Conservation (phyloP, 2,888 invertebrate species). For the Aspidiotus rigidus region DNA sequence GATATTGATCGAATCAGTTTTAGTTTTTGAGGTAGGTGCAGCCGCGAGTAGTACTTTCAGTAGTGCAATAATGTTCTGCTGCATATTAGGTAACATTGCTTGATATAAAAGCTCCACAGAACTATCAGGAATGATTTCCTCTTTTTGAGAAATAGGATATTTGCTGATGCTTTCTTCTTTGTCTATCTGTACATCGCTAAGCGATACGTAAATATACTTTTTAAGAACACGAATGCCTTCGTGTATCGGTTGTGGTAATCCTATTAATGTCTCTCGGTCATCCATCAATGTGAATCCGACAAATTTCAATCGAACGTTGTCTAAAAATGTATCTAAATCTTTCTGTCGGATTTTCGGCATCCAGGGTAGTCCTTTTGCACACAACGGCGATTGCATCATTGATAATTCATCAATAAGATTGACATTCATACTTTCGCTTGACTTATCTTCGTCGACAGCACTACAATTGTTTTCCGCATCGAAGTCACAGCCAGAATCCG, state of each 20-base stretch:
- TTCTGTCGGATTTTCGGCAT: conserved; percentile 88
- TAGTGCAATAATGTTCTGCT: conserved; percentile 95
- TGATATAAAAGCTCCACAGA: conserved; percentile 83
- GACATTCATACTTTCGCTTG: background rate
- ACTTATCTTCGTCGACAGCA: background rate
- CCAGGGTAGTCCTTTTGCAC: conserved; percentile 70
- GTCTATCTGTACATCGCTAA: conserved; percentile 84
- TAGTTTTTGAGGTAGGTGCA: conserved; percentile 97
- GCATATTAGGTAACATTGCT: conserved; percentile 89
- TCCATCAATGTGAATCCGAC: conserved; percentile 79
- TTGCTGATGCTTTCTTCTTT: conserved; percentile 83
- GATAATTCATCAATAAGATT: background rate
- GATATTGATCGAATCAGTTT: conserved; percentile 95
- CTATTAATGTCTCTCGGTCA: conserved; percentile 82
- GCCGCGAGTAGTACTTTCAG: conserved; percentile 94
- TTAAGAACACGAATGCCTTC: conserved; percentile 87
- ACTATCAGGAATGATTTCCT: conserved; percentile 67
- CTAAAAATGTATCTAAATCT: conserved; percentile 86
- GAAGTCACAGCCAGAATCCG: background rate
- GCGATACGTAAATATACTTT: conserved; percentile 85
- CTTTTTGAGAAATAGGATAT: conserved; percentile 79
- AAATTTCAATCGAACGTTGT: conserved; percentile 86
- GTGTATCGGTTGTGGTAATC: conserved; percentile 91
- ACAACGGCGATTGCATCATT: background rate
- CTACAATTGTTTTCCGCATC: background rate